Base-by-base conservation (phyloP, 2,797 vertebrate genomes). In the Periophthalmus magnuspinnatus region DNA sequence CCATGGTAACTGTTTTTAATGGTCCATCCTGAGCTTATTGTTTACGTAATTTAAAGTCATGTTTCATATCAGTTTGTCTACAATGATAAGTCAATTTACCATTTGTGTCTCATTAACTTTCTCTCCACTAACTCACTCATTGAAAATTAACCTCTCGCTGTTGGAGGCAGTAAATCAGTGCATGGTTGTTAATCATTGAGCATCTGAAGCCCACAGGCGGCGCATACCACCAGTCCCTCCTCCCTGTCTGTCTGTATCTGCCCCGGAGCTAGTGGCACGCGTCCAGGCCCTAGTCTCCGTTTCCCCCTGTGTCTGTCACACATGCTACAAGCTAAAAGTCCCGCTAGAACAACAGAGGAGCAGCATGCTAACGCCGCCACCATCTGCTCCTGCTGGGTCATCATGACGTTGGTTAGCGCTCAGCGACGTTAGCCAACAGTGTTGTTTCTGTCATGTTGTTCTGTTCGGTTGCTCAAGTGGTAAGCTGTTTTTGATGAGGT, bases 331-430 rank as follows among this genome's bases (percentile, higher is more conserved):
- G 38, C 38, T 41, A 41, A 41, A 41, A 80, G 91, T 90, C 77
- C 72, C 67, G 13, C 78, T 85, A 76, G 82, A 70, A 71, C 72
- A 81, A 50, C 79, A 62, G 70, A 65, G 1, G 65, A 78, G 69
- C 76, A 45, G 21, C 78, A 72, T 14, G 28, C 79, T 69, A 65
- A 41, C 38, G 11, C 54, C 21, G 56, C 75, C 67, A 74, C 80
- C 88, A 86, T 92, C 89, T 91, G 91, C 85, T 71, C 73, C 71
- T 34, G 65, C 71, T 71, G 77, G 85, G 82, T 83, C 83, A 82
- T 86, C 84, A 7, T 65, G 64, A 67, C 81, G 81, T 90, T 13
- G 38, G 38, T 90, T 84, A 82, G 81, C 82, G 67, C 52, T 75
- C 21, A 33, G 79, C 79, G 78, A 68, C 71, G 65, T 88, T 86